Evolutionary conservation across 2,113 vertebrate genomes (phyloP).

Genomic region (Platysternon megacephalum): DNA sequence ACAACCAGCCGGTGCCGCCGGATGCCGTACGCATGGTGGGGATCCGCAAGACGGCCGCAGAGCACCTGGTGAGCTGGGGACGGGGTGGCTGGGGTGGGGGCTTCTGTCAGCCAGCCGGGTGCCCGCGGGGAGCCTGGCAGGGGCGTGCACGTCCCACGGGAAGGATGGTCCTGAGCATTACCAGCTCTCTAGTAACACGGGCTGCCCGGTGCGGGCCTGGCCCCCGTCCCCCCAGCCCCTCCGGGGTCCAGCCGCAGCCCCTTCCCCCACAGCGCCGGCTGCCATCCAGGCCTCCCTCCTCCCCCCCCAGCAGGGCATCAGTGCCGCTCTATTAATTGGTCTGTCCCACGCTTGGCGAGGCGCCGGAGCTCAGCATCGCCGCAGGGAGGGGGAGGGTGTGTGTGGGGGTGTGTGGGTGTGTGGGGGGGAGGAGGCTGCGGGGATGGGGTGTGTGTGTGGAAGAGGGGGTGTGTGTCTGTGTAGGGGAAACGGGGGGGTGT

Average conservation of each 20-base stretch:
- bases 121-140: too few relatives aligned
- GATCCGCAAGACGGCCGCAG: slow-evolving; percentile 92
- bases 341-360: background rate
- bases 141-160: too few relatives aligned
- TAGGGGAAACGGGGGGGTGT: too few relatives aligned
- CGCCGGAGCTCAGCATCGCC: background rate
- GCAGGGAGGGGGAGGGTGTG: fast-evolving
- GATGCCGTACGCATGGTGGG: slow-evolving; percentile 97
- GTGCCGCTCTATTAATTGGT: background rate
- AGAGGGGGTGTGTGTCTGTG: background rate
- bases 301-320: background rate
- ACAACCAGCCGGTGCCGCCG: slow-evolving; percentile 91
- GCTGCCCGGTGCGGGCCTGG: background rate
- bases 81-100: background rate
- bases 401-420: too few relatives aligned
- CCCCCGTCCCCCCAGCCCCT: background rate
- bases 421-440: fast-evolving
- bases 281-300: background rate
- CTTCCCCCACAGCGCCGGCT: too few relatives aligned
- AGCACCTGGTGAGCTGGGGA: slow-evolving; percentile 88
- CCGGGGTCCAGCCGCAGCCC: background rate
- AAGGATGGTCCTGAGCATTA: background rate
- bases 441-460: fast-evolving
- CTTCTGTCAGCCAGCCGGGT: too few relatives aligned
- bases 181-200: background rate